These are phyloP conservation scores for Villa cingulata DNA, from an alignment of 2,888 invertebrate species.

Conservation along the genomic window DNA sequence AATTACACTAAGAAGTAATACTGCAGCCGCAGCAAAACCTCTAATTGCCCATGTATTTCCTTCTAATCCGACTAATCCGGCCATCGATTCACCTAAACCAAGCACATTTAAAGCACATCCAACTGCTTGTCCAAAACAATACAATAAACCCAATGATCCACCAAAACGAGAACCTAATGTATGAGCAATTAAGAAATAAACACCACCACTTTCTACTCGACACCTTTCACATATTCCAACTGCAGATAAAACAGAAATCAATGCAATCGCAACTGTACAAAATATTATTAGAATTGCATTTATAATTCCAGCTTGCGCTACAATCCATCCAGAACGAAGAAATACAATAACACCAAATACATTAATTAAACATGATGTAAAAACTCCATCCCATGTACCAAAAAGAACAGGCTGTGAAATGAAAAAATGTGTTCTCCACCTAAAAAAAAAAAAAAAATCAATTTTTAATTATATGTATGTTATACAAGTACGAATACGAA, in stretches of 20 bases:
- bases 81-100: slow-evolving; percentile 92
- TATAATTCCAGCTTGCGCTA: slow-evolving; percentile 75
- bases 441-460: slow-evolving; percentile 27
- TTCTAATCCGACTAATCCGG: slow-evolving; percentile 60
- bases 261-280: slow-evolving; percentile 75
- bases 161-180: slow-evolving; percentile 88
- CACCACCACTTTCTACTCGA: slow-evolving; percentile 92
- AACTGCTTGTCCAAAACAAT: slow-evolving; percentile 94
- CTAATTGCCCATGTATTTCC: slow-evolving; percentile 69
- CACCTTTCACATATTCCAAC: slow-evolving; percentile 94
- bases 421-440: slow-evolving; percentile 96
- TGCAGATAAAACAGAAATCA: slow-evolving; percentile 86
- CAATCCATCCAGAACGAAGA: slow-evolving; percentile 93
- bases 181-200: slow-evolving; percentile 88
- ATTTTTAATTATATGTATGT: no score
- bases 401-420: slow-evolving; percentile 91
- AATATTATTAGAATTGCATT: slow-evolving; percentile 69
- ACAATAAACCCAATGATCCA: slow-evolving; percentile 82
- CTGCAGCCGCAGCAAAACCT: slow-evolving; percentile 76
- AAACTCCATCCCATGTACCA: slow-evolving; percentile 93
- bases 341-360: slow-evolving; percentile 98
- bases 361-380: slow-evolving; percentile 93
- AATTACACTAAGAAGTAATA: slow-evolving; percentile 72
- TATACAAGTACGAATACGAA: background rate
- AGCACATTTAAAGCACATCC: slow-evolving; percentile 92